Conservation (phyloP, 2,797 vertebrate genomes). For the Cyclura pinguis region DNA sequence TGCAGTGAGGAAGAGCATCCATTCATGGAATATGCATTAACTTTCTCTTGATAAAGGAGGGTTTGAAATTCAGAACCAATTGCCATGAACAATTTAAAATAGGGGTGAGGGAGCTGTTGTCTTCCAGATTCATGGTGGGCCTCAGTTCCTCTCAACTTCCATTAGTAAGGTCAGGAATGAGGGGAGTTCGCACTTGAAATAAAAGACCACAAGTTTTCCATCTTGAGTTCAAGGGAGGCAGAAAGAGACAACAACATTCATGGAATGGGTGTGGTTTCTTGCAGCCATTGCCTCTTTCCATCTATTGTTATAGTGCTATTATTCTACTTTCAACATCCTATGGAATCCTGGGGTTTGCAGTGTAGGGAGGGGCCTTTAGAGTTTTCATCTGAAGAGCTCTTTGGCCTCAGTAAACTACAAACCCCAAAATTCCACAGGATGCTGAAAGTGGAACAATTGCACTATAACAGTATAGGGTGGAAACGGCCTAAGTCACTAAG, state of each 20-base stretch:
- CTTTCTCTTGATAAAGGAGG: background rate
- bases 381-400: too few species aligned
- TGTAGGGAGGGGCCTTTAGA: too few species aligned
- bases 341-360: too few species aligned
- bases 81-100: background rate
- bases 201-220: too few species aligned
- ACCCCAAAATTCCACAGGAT: too few species aligned
- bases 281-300: background rate
- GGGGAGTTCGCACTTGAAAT: background rate
- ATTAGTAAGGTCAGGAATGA: background rate
- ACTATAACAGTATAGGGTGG: too few species aligned
- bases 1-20: background rate
- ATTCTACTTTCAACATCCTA: too few species aligned
- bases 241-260: background rate
- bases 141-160: background rate
- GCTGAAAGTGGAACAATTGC: too few species aligned
- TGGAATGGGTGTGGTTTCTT: background rate
- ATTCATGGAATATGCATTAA: too few species aligned
- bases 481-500: too few species aligned
- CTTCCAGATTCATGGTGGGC: background rate
- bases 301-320: too few species aligned
- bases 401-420: too few species aligned
- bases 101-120: background rate
- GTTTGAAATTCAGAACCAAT: background rate
- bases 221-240: background rate